Conservation (phyloP, 2,113 vertebrate genomes). For the Antigone vipio region DNA sequence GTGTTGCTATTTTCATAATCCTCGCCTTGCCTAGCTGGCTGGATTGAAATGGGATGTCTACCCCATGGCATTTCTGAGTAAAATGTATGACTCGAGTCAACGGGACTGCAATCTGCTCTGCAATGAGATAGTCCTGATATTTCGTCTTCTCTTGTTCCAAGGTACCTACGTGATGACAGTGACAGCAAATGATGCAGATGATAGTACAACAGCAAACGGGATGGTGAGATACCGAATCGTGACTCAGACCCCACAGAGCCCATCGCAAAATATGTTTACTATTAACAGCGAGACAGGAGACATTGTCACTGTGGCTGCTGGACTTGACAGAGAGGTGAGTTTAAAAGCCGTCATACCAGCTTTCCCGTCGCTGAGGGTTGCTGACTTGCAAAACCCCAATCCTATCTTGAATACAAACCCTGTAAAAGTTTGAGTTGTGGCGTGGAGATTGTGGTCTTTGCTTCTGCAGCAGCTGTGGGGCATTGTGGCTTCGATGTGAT, state of each 20-base stretch:
- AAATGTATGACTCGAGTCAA: fast-evolving
- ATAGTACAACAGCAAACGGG: conserved; percentile 91
- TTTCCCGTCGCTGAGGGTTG: background rate
- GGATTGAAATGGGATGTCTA: background rate
- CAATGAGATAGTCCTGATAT: background rate
- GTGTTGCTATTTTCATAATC: conserved; percentile 3
- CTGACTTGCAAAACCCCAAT: background rate
- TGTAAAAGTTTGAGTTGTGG: background rate
- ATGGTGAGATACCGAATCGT: conserved; percentile 94
- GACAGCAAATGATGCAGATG: conserved; percentile 90
- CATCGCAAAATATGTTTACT: conserved; percentile 95
- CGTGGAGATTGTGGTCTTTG: background rate
- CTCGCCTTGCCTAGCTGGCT: background rate
- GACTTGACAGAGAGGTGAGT: conserved; percentile 93
- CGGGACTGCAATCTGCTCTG: background rate
- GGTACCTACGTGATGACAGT: conserved; percentile 95
- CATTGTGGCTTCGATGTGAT: background rate
- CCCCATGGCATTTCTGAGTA: background rate
- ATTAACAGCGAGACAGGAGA: conserved; percentile 96
- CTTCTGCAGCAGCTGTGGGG: background rate
- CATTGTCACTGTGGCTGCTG: conserved; percentile 91
- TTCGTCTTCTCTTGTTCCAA: conserved; percentile 34
- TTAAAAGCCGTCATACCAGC: fast-evolving
- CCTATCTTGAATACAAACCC: background rate
- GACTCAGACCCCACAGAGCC: conserved; percentile 91